Conservation (phyloP, 2,113 vertebrate species). For the Upupa epops region DNA sequence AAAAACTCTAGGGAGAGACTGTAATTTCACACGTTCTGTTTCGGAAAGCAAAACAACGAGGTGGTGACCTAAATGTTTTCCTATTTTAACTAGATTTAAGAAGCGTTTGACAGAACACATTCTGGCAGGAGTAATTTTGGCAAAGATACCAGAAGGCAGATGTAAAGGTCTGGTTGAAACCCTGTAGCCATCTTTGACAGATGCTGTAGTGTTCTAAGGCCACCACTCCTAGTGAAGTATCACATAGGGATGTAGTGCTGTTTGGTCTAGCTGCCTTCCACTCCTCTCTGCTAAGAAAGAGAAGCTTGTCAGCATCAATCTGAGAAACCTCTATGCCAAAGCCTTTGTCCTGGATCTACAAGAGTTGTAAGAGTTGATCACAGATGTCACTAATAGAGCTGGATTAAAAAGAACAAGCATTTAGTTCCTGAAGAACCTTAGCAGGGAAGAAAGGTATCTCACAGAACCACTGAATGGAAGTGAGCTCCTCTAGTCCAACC, state of each 20-base stretch:
- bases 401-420: neutral
- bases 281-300: neutral
- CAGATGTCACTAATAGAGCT: neutral
- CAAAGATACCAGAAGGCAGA: neutral
- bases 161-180: neutral
- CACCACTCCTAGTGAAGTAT: neutral
- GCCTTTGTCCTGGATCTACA: neutral
- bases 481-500: no score
- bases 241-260: fast-evolving
- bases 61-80: neutral
- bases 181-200: neutral
- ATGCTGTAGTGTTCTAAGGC: neutral
- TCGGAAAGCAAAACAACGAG: neutral
- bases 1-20: neutral
- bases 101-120: neutral
- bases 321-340: neutral
- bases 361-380: neutral
- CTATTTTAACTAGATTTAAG: neutral
- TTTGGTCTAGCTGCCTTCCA: neutral
- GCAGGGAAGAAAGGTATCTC: neutral
- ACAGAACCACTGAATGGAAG: no score
- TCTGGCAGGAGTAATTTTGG: neutral
- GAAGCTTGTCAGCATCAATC: neutral
- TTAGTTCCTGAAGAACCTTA: neutral
- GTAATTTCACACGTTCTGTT: neutral